These are phyloP conservation scores for Lucilia cuprina DNA, from an alignment of 1,140 invertebrate genomes.

Conservation along the genomic window DNA sequence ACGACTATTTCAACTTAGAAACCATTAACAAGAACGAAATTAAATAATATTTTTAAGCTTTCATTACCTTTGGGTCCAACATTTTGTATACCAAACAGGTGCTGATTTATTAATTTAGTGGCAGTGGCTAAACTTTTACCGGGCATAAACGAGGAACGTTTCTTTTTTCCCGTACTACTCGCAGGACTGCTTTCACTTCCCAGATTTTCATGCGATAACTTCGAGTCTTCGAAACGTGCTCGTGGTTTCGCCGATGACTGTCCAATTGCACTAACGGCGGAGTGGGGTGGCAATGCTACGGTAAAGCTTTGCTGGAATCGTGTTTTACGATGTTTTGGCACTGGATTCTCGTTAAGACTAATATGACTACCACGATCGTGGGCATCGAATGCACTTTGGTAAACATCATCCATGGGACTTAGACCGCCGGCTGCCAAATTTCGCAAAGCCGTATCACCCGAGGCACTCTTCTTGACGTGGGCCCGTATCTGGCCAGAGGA, in stretches of 20 bases:
- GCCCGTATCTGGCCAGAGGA: slow-evolving; percentile 46
- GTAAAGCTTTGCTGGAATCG: slow-evolving; percentile 77
- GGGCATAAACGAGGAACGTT: slow-evolving; percentile 69
- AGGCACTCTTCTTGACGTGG: slow-evolving; percentile 78
- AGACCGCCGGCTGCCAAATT: slow-evolving; percentile 62
- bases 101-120: slow-evolving; percentile 77
- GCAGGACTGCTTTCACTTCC: slow-evolving; percentile 46
- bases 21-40: background rate
- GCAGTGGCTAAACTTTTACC: slow-evolving; percentile 73
- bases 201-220: slow-evolving; percentile 66
- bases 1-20: background rate
- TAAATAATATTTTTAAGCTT: background rate
- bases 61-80: slow-evolving; percentile 64
- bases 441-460: slow-evolving; percentile 73
- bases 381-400: slow-evolving; percentile 64
- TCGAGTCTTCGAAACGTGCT: slow-evolving; percentile 59
- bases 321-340: slow-evolving; percentile 85
- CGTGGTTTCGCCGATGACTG: slow-evolving; percentile 42
- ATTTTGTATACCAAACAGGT: slow-evolving; percentile 73
- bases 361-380: slow-evolving; percentile 69
- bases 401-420: slow-evolving; percentile 65
- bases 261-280: slow-evolving; percentile 12
- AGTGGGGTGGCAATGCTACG: slow-evolving; percentile 37
- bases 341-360: slow-evolving; percentile 71
- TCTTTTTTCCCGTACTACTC: slow-evolving; percentile 54